A percentile compares a stretch with the other conserved stretches of the same genome.
Evolutionary conservation across 2,888 invertebrate species (phyloP).

Genomic region (Myathropa florea): DNA sequence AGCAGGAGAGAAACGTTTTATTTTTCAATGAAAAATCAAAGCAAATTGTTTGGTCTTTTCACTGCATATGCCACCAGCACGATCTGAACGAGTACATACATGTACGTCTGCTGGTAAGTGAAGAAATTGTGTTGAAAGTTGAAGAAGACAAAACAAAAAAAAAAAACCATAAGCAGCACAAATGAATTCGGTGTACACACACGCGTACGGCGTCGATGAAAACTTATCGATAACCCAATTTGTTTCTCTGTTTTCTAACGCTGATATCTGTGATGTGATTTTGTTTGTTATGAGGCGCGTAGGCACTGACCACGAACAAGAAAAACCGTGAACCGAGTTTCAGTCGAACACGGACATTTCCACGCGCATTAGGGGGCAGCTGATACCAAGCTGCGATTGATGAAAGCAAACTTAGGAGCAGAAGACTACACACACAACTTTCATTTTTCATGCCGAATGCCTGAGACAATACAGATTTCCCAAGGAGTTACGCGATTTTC

Average conservation of each 20-base stretch:
- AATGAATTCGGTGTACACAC: background rate
- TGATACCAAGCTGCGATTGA: background rate
- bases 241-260: background rate
- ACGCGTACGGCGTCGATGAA: conserved; percentile 5
- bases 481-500: background rate
- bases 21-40: conserved; percentile 27
- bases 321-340: no score
- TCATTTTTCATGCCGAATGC: background rate
- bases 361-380: background rate
- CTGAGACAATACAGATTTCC: background rate
- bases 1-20: background rate
- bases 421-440: background rate
- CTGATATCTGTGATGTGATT: background rate
- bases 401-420: no score
- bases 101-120: background rate
- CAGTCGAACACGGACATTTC: no score
- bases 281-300: background rate
- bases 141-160: background rate
- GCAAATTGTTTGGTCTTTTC: conserved; percentile 9
- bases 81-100: background rate
- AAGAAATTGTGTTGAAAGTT: conserved; percentile 27
- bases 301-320: background rate
- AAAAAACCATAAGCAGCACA: no score
- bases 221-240: conserved; percentile 27
- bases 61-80: background rate